phyloP scores from a whole-genome alignment of 2,797 vertebrate species.

The Kryptopterus vitreolus region DNA sequence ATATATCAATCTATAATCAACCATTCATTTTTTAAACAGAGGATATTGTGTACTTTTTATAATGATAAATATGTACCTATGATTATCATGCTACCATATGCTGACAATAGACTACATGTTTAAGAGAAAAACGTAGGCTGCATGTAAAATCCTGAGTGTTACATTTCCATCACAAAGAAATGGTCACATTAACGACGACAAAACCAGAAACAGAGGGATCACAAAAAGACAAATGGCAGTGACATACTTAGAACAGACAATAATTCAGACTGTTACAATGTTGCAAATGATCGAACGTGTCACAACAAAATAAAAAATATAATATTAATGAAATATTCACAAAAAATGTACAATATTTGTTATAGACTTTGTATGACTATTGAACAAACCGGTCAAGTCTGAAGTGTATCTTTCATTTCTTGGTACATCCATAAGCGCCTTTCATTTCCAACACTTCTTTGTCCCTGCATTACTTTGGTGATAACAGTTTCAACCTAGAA shows the following conservation, averaged over 20 bases:
- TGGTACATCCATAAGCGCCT: background rate
- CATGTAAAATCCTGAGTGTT: conserved; percentile 30
- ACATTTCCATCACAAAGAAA: conserved; percentile 39
- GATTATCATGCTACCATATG: conserved; percentile 28
- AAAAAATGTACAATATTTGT: conserved; percentile 43
- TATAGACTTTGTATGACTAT: conserved; percentile 47
- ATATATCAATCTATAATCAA: conserved; percentile 11
- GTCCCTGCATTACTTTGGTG: conserved; percentile 44
- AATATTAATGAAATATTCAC: conserved; percentile 29
- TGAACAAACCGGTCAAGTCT: conserved; percentile 30
- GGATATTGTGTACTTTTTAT: conserved; percentile 9
- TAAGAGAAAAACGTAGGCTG: conserved; percentile 29
- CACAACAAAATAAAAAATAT: conserved; percentile 21
- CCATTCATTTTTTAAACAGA: background rate
- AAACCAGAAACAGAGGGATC: conserved; percentile 11
- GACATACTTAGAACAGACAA: conserved; percentile 34
- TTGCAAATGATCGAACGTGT: conserved; percentile 13
- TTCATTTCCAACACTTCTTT: background rate
- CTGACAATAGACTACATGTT: conserved; percentile 25
- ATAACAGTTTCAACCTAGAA: conserved; percentile 27
- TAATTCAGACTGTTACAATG: conserved; percentile 31
- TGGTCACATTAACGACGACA: conserved; percentile 19
- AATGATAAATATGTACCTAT: conserved; percentile 48
- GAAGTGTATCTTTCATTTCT: conserved; percentile 10
- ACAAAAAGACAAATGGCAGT: conserved; percentile 42